phyloP scores from a whole-genome alignment of 1,140 invertebrate genomes.

The Papilio machaon region DNA sequence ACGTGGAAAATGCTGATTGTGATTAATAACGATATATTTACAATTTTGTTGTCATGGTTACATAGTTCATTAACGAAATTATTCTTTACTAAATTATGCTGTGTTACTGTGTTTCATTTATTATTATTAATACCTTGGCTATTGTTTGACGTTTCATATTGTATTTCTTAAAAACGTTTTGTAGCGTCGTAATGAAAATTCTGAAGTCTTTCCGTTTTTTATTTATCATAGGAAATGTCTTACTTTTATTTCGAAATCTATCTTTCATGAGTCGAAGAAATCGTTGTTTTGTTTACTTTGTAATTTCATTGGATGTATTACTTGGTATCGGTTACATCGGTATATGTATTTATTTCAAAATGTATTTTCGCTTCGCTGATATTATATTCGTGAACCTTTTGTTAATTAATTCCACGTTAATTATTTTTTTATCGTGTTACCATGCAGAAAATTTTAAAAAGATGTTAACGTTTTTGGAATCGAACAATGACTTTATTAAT shows the following conservation, averaged over 20 bases:
- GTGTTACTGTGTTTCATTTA: background rate
- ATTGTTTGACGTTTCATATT: background rate
- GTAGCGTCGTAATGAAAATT: slow-evolving; percentile 11
- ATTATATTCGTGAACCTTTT: background rate
- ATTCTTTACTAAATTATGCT: background rate
- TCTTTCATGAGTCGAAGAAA: slow-evolving; percentile 6
- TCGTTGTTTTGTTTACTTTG: background rate
- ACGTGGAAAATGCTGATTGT: background rate
- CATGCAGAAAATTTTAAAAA: background rate
- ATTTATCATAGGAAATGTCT: background rate
- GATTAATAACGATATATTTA: slow-evolving; percentile 6
- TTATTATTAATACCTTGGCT: background rate
- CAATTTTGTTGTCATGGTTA: slow-evolving; percentile 8
- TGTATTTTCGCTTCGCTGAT: background rate
- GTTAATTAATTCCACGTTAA: background rate
- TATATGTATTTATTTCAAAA: background rate
- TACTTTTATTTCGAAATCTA: slow-evolving; percentile 4
- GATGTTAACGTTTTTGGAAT: background rate
- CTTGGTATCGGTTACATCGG: background rate
- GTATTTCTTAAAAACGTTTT: background rate
- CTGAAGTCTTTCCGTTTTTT: background rate
- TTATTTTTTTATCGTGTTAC: background rate
- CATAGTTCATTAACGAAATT: background rate
- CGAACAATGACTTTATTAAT: background rate
- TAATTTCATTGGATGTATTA: background rate